Base-by-base conservation (phyloP, 2,888 invertebrate genomes). In the Pammene fasciana region DNA sequence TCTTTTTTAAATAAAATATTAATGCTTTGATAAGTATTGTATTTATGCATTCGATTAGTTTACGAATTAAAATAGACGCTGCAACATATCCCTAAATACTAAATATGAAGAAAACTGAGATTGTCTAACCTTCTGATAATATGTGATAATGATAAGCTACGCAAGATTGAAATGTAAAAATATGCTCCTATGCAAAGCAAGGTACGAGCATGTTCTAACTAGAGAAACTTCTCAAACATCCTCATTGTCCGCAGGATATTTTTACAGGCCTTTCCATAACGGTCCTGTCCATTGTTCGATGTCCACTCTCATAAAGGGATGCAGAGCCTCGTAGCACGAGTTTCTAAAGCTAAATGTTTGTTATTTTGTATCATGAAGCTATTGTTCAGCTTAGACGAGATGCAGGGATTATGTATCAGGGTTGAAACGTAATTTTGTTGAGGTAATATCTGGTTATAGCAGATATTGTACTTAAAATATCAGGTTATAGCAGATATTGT, bases 251-350 rank as follows among this genome's bases (percentile, higher is more conserved):
- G 73, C 71, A 73, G 71, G 73, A 77, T 78, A 83, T 86, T 85
- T 86, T 84, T 82, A 80, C 82, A 82, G 80, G 79, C 80, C 79
- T 83, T 80, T 85, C 82, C 84, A 85, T 85, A 82, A 77, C 67
- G 73, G 75, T 86, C 85, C 85, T 83, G 76, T 65, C 79, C 76
- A 87, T 90, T 89, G 89, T 89, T 85, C 82, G 74, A 68, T 78
- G 80, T 80, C 79, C 80, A 78, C 78, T 82, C 79, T 84, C 83
- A 79, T 79, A 78, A 78, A 76, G 74, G 66, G 54, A 72, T 75
- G 73, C 72, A 75, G 75, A 75, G 70, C 72, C 68, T 72, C 64
- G 67, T 56, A 50, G 74, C 74, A 72, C 71, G 67, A 55, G 61
- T 67, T 70, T 70, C 62, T 68, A 71, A 71, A 75, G 60, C 66